These are phyloP conservation scores for Pelobates cultripes DNA, from an alignment of 2,797 vertebrate genomes.

Conservation along the genomic window DNA sequence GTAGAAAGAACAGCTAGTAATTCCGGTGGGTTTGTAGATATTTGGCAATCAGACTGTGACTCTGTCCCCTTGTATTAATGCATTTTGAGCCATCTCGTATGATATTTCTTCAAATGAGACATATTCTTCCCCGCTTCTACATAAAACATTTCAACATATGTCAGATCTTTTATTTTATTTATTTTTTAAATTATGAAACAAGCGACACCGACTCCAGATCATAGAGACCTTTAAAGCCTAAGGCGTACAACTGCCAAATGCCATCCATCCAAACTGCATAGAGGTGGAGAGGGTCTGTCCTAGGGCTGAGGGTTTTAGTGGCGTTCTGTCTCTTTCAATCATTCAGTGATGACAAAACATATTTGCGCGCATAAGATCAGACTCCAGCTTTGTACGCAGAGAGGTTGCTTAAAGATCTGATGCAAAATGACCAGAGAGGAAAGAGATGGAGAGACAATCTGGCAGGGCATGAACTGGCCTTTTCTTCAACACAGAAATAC, in stretches of 20 bases:
- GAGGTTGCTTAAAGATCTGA: constrained; percentile 17
- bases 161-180: neutral
- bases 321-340: constrained; percentile 39
- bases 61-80: neutral
- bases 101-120: neutral
- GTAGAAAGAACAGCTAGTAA: neutral
- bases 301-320: constrained; percentile 18
- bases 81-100: too few species aligned
- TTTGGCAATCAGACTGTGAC: neutral
- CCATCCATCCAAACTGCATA: constrained; percentile 14
- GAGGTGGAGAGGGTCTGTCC: constrained; percentile 12
- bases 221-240: constrained; percentile 1
- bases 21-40: neutral
- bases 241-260: constrained; percentile 28
- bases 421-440: constrained; percentile 31
- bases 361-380: constrained; percentile 47
- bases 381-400: constrained; percentile 4
- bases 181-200: neutral
- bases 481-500: constrained; percentile 14
- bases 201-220: constrained; percentile 1
- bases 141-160: neutral
- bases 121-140: neutral
- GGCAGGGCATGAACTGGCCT: constrained; percentile 35
- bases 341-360: constrained; percentile 36
- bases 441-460: constrained; percentile 24